A percentile compares a stretch with the other conserved stretches of the same genome.
These are phyloP conservation scores for Gonocerus acuteangulatus DNA, from an alignment of 2,888 invertebrate species.

Conservation along the genomic window DNA sequence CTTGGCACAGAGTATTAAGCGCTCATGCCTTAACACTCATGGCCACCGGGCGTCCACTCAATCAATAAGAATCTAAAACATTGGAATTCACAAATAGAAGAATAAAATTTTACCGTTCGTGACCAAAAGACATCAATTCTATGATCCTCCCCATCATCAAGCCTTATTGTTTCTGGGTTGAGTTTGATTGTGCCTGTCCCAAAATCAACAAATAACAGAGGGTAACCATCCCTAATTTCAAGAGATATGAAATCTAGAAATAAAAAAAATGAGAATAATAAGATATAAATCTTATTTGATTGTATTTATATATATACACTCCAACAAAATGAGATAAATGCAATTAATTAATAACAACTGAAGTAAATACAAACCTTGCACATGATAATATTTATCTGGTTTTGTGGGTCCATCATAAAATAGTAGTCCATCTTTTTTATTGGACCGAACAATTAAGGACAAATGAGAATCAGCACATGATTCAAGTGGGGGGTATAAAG, in stretches of 20 bases:
- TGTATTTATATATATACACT: too few species aligned
- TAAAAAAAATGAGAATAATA: constrained; percentile 27
- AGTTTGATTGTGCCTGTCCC: constrained; percentile 72
- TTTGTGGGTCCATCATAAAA: constrained; percentile 82
- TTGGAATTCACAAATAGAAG: too few species aligned
- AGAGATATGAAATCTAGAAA: constrained; percentile 78
- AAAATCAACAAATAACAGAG: constrained; percentile 75
- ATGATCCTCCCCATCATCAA: constrained; percentile 81
- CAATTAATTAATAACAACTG: background rate
- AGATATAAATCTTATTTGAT: too few species aligned
- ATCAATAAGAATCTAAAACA: too few species aligned
- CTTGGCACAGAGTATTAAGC: too few species aligned
- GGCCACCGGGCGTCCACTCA: too few species aligned
- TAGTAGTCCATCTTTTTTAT: constrained; percentile 68
- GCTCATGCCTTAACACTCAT: too few species aligned
- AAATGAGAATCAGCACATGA: constrained; percentile 79
- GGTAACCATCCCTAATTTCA: constrained; percentile 75
- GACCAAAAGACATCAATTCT: constrained; percentile 68
- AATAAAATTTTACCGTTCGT: constrained; percentile 43
- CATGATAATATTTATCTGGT: constrained; percentile 52
- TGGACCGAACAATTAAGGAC: constrained; percentile 71
- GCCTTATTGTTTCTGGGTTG: constrained; percentile 59
- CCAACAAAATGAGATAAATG: background rate
- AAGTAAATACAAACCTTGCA: constrained; percentile 54
- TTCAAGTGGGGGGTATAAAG: constrained; percentile 80